Conservation (phyloP, 2,888 invertebrate species). For the Ophioninae sp. region DNA sequence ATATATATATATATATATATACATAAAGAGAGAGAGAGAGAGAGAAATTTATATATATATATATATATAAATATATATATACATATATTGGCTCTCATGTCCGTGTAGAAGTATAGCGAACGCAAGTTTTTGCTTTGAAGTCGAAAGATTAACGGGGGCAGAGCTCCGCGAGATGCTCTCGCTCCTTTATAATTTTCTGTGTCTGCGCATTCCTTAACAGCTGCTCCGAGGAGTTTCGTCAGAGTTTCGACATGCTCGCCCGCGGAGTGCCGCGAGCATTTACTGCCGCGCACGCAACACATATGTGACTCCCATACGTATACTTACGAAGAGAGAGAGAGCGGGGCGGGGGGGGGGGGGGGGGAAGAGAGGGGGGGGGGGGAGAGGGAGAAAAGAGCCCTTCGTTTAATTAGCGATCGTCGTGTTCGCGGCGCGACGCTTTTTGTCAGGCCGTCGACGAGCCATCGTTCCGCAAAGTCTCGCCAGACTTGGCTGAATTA, state of each 20-base stretch:
- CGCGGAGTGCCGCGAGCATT: conserved; percentile 41
- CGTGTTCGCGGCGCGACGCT: conserved; percentile 66
- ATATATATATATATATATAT: conserved; percentile 1
- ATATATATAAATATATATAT: neutral
- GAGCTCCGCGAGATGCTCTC: conserved; percentile 33
- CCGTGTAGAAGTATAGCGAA: conserved; percentile 60
- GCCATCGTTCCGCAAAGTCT: conserved; percentile 47
- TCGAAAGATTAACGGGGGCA: conserved; percentile 73
- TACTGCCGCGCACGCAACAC: conserved; percentile 9
- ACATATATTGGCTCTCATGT: conserved; percentile 41
- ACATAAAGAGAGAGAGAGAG: no score
- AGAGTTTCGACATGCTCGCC: conserved; percentile 60
- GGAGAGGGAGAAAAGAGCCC: conserved; percentile 50
- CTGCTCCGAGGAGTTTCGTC: conserved; percentile 58
- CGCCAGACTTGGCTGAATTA: conserved; percentile 53
- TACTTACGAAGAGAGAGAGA: neutral
- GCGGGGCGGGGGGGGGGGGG: neutral
- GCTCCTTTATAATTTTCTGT: conserved; percentile 73
- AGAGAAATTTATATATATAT: no score
- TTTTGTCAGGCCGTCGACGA: conserved; percentile 59
- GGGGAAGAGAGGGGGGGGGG: neutral
- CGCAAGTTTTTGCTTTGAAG: conserved; percentile 77
- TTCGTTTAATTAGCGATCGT: conserved; percentile 73
- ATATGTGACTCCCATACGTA: neutral
- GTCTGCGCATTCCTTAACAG: conserved; percentile 74